Evolutionary conservation across 2,888 invertebrate genomes (phyloP), one percentile per base, ranked within the genome.

Genomic region (Petrolisthes manimaculis): DNA sequence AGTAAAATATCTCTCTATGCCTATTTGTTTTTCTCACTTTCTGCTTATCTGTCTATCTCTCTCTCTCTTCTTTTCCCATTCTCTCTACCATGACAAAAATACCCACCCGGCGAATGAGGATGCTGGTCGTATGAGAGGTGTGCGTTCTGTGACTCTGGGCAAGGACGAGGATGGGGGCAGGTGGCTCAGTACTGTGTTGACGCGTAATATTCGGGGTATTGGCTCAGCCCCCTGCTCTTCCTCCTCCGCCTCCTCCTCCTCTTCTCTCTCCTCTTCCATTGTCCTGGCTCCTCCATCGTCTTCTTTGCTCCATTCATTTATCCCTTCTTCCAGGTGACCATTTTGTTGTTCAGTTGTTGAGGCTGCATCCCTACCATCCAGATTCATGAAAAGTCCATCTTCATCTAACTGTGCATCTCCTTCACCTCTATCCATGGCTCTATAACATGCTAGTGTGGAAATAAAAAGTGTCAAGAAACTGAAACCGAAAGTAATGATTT

Each of bases 81-180:
- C 37, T 37, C 37, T 37, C 37, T 37, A 37, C 37, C 37, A n/a
- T 21, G 61, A n/a, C 21, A 21, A 6, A 81, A 4, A 5, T 4
- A 84, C 84, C 61, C 51, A 88, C 88, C 88, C 88, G 4, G 75
- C 61, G 67, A 81, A 74, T 74, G 88, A 80, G 54, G 88, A 75
- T 6, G 88, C 79, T 18, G 67, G 69, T n/a, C 84, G 51, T 4
- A 88, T 9, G 9, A 88, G 83, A 6, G 87, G 87, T 8, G 87
- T 74, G 53, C 83, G 87, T 79, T 88, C 87, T 55, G 24, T 71
- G 18, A 51, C 6, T 51, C 51, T n/a, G 8, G 56, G 79, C 4
- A 84, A 80, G 5, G 75, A 79, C 4, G 84, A 88, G 14, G 75
- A 55, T 12, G 53, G 12, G 18, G 74, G 71, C 6, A 21, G 78